These are phyloP conservation scores for Noturus placidus DNA, from an alignment of 2,113 vertebrate genomes.

Conservation along the genomic window DNA sequence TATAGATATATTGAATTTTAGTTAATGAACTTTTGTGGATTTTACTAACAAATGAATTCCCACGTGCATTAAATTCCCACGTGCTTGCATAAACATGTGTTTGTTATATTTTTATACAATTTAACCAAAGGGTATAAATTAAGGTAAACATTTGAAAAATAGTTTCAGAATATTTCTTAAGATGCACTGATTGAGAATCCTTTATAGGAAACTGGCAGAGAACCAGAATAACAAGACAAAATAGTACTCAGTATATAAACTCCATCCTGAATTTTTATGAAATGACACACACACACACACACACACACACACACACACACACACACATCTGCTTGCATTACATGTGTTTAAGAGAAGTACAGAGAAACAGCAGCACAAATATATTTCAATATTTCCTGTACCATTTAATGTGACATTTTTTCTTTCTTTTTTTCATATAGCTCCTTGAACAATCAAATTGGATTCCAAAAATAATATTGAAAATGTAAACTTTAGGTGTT, in stretches of 20 bases:
- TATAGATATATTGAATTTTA: background rate
- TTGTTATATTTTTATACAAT: background rate
- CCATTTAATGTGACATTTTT: background rate
- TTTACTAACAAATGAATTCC: slow-evolving; percentile 7
- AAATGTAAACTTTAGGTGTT: background rate
- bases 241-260: slow-evolving; percentile 1
- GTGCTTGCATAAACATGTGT: background rate
- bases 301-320: slow-evolving; percentile 3
- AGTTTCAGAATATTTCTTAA: background rate
- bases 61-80: background rate
- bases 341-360: background rate
- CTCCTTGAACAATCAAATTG: background rate
- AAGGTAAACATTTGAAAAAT: background rate
- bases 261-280: slow-evolving; percentile 34
- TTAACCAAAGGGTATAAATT: background rate
- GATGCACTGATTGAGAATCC: background rate
- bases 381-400: background rate
- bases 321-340: slow-evolving; percentile 3
- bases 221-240: slow-evolving; percentile 13
- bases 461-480: background rate
- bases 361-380: slow-evolving; percentile 24
- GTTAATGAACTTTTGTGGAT: background rate
- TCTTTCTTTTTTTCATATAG: background rate
- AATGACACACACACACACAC: background rate
- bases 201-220: background rate